These are phyloP conservation scores for Chrysemys picta DNA, from an alignment of 2,113 vertebrate species.

Conservation along the genomic window DNA sequence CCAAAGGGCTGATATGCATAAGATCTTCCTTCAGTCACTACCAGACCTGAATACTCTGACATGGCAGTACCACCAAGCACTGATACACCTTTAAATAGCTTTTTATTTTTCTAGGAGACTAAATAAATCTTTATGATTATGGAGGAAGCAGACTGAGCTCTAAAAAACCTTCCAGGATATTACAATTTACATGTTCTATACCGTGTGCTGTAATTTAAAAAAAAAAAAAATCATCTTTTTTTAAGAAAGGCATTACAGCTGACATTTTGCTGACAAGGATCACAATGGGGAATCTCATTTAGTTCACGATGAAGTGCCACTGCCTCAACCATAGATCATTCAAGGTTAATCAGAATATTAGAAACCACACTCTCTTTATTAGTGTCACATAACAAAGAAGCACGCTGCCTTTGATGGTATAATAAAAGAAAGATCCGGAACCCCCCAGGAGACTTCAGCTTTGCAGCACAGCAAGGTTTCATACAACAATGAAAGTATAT, in stretches of 20 bases:
- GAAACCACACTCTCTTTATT: background rate
- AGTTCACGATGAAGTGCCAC: background rate
- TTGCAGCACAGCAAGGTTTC: background rate
- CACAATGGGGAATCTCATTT: background rate
- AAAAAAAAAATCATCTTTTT: background rate
- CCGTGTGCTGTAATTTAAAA: background rate
- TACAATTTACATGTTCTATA: background rate
- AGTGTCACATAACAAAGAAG: background rate
- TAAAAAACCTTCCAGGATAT: background rate
- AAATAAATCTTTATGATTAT: background rate
- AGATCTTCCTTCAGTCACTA: background rate
- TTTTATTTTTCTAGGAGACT: background rate
- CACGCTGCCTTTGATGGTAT: background rate
- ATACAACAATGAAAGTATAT: background rate
- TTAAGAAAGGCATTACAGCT: background rate
- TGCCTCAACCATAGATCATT: background rate
- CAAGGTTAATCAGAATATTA: background rate
- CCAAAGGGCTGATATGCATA: background rate
- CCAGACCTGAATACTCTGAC: background rate
- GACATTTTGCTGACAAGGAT: background rate
- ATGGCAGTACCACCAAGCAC: background rate
- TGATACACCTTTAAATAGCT: background rate
- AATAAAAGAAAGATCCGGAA: background rate
- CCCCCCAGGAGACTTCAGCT: background rate
- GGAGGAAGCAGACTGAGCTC: background rate